Evolutionary conservation across 1,140 invertebrate genomes (phyloP).

Genomic region (Mizuhopecten yessoensis): DNA sequence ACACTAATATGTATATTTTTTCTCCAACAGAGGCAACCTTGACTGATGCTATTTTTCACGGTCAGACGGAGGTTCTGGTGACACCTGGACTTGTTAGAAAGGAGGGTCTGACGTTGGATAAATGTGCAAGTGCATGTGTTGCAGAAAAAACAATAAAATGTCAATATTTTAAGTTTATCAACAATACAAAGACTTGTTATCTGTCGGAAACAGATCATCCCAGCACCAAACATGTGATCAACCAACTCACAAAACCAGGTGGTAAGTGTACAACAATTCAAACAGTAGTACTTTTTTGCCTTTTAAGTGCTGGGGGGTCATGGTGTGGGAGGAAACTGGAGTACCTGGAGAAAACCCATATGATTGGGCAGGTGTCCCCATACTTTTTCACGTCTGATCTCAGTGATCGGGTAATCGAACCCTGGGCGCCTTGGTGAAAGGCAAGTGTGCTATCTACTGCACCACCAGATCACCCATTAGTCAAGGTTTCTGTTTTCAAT

Average conservation of each 20-base stretch:
- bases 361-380: too few relatives aligned
- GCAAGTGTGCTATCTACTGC: too few relatives aligned
- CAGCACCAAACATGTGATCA: not conserved
- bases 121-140: constrained; percentile 60
- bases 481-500: too few relatives aligned
- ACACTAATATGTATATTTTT: not conserved
- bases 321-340: too few relatives aligned
- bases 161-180: constrained; percentile 61
- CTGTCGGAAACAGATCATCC: constrained; percentile 55
- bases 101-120: constrained; percentile 49
- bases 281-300: too few relatives aligned
- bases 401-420: too few relatives aligned
- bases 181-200: constrained; percentile 54
- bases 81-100: constrained; percentile 44
- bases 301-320: too few relatives aligned
- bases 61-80: constrained; percentile 12
- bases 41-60: constrained; percentile 13
- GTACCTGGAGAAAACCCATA: too few relatives aligned
- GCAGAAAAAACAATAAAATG: constrained; percentile 56
- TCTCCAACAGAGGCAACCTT: not conserved
- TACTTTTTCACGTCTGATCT: too few relatives aligned
- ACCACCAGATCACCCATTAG: too few relatives aligned
- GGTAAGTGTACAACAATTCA: constrained; percentile 45
- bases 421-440: too few relatives aligned
- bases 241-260: not conserved